Conservation (phyloP, 37 sponge, comb jelly and placozoan genomes). For the Chondrosia reniformis region DNA sequence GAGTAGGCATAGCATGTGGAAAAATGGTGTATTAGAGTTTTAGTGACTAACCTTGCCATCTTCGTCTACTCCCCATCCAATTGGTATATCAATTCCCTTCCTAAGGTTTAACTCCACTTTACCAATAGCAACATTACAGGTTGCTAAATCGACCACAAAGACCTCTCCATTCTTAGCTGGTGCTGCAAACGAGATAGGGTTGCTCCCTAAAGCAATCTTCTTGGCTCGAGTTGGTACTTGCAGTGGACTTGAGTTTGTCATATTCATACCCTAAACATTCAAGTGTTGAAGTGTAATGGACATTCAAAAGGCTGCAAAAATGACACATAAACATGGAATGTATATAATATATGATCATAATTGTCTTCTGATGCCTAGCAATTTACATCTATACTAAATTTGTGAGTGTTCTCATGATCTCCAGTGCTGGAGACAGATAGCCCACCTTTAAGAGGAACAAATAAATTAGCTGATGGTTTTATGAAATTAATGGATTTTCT, state of each 20-base stretch:
- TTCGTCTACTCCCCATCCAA: slow-evolving; percentile 76
- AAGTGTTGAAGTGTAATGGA: neutral
- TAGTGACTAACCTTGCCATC: slow-evolving; percentile 33
- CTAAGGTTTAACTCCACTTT: slow-evolving; percentile 81
- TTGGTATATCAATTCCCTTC: slow-evolving; percentile 68
- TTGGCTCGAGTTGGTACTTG: slow-evolving; percentile 72
- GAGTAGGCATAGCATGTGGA: too few species aligned
- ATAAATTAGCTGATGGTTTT: too few species aligned
- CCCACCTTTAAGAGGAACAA: too few species aligned
- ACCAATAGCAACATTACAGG: slow-evolving; percentile 77
- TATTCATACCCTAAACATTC: slow-evolving; percentile 62
- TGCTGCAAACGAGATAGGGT: slow-evolving; percentile 81
- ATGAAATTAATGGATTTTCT: too few species aligned
- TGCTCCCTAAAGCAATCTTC: slow-evolving; percentile 75
- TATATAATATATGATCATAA: neutral
- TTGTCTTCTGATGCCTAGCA: too few species aligned
- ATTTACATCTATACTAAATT: too few species aligned
- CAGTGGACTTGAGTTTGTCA: slow-evolving; percentile 89
- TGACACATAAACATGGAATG: neutral
- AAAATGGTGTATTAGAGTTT: too few species aligned
- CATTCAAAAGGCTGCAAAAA: neutral
- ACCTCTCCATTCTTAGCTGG: slow-evolving; percentile 70
- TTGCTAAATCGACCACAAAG: slow-evolving; percentile 92
- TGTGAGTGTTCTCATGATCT: too few species aligned
- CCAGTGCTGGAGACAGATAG: too few species aligned